These are phyloP conservation scores for Clupea harengus DNA, from an alignment of 2,113 vertebrate species.

Conservation along the genomic window DNA sequence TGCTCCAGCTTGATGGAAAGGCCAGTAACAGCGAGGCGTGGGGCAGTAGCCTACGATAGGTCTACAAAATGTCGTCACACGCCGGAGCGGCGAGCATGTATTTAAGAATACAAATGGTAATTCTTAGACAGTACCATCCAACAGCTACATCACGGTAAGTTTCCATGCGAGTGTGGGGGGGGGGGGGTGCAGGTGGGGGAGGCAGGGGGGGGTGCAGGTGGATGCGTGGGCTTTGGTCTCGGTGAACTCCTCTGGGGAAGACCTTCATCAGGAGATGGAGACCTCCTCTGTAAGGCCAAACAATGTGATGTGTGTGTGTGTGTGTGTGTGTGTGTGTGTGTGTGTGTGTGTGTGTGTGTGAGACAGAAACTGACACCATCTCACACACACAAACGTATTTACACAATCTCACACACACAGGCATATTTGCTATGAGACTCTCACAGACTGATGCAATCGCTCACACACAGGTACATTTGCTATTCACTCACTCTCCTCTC, in stretches of 20 bases:
- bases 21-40: not conserved
- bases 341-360: not conserved
- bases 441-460: not conserved
- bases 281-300: constrained; percentile 15
- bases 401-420: not conserved
- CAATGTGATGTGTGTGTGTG: not conserved
- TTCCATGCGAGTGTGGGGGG: not conserved
- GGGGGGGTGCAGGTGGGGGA: too few species aligned
- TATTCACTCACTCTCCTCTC: not conserved
- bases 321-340: constrained; percentile 6
- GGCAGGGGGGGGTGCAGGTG: too few species aligned
- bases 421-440: not conserved
- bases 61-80: not conserved
- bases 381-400: not conserved
- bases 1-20: not conserved
- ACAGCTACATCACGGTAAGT: not conserved
- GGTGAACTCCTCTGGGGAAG: not conserved
- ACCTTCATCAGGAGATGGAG: not conserved
- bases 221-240: not conserved
- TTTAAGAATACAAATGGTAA: not conserved
- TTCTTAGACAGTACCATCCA: not conserved
- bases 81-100: not conserved
- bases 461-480: not conserved
- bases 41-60: too few species aligned
- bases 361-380: not conserved